Percentiles rank a stretch among this genome's conserved stretches.
Conservation (phyloP, 2,113 vertebrate species). For the Carettochelys insculpta region DNA sequence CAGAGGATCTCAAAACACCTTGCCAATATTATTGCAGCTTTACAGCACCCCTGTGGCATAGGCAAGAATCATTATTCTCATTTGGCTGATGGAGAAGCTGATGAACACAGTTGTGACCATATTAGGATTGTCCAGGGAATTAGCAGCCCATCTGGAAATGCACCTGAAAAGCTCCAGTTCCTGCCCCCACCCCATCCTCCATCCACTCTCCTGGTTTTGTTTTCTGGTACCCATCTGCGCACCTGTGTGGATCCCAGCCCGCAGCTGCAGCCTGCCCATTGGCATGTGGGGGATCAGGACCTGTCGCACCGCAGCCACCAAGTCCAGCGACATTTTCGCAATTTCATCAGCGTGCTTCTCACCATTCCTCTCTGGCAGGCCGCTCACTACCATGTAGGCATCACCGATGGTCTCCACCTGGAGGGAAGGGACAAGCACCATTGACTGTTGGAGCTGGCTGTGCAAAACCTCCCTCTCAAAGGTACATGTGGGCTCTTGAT, state of each 20-base stretch:
- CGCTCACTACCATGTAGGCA: slow-evolving; percentile 91
- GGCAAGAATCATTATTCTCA: neutral
- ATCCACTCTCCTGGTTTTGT: fast-evolving
- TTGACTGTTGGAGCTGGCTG: neutral
- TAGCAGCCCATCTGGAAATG: fast-evolving
- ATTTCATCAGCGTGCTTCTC: slow-evolving; percentile 84
- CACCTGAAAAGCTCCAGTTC: neutral
- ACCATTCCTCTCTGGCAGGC: slow-evolving; percentile 87
- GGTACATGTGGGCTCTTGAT: neutral
- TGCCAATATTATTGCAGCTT: neutral
- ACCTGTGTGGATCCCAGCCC: slow-evolving; percentile 91
- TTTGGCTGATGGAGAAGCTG: neutral
- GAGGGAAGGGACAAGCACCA: fast-evolving
- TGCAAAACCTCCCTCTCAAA: neutral
- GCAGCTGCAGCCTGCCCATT: slow-evolving; percentile 79
- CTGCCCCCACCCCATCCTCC: neutral
- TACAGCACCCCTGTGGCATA: neutral
- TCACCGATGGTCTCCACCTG: slow-evolving; percentile 91
- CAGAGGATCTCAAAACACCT: neutral
- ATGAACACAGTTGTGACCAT: neutral
- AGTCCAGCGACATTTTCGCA: slow-evolving; percentile 89
- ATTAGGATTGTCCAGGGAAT: fast-evolving
- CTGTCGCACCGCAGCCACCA: slow-evolving; percentile 87
- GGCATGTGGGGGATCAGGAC: slow-evolving; percentile 87
- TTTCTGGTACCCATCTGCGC: neutral